phyloP scores from a whole-genome alignment of 1,140 invertebrate species.

The Charaxes varanes region DNA sequence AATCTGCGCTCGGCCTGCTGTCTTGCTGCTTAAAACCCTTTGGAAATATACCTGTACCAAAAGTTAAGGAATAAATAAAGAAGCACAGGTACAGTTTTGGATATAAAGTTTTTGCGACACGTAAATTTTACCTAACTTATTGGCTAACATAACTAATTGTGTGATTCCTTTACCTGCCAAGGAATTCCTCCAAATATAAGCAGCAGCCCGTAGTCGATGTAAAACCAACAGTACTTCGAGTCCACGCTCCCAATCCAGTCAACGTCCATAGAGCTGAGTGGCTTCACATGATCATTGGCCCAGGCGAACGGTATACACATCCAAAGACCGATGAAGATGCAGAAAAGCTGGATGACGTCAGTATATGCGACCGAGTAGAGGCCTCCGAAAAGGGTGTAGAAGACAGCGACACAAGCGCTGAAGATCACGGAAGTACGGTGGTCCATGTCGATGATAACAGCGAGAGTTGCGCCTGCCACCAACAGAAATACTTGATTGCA shows the following conservation, averaged over 20 bases:
- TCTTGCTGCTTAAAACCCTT: constrained; percentile 95
- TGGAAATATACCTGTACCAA: constrained; percentile 94
- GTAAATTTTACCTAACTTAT: background rate
- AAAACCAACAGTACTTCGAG: constrained; percentile 84
- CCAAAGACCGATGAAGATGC: constrained; percentile 98
- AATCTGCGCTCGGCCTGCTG: constrained; percentile 92
- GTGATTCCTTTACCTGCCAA: constrained; percentile 85
- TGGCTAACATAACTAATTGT: background rate
- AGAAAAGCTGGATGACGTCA: constrained; percentile 98
- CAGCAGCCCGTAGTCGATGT: constrained; percentile 93
- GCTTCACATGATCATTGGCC: constrained; percentile 86
- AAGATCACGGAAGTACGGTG: constrained; percentile 94
- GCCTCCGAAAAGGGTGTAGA: constrained; percentile 98
- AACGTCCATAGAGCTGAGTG: constrained; percentile 86
- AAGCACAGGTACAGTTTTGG: too few relatives aligned
- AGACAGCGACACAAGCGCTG: constrained; percentile 95
- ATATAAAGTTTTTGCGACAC: too few relatives aligned
- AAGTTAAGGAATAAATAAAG: too few relatives aligned
- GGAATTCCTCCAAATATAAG: constrained; percentile 98
- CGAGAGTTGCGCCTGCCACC: constrained; percentile 89
- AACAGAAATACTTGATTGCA: too few relatives aligned
- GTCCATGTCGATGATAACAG: constrained; percentile 97
- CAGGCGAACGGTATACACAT: constrained; percentile 98
- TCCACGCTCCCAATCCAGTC: constrained; percentile 93
- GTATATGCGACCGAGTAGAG: constrained; percentile 99